Base-by-base conservation (phyloP, 2,113 vertebrate species). In the Odocoileus hemionus region DNA sequence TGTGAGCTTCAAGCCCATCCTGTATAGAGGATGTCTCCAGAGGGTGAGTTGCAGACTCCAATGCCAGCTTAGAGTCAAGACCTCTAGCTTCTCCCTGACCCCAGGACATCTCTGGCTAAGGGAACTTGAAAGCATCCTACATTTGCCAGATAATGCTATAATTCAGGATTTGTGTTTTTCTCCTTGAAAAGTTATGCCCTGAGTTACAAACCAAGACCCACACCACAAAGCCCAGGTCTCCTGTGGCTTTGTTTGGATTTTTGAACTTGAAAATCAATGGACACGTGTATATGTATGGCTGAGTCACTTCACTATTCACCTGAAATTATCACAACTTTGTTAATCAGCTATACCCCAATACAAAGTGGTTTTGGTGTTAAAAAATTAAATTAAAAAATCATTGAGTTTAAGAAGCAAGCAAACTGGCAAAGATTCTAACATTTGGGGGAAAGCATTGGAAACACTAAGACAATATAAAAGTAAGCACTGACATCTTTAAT, bases 211-310 rank as follows among this genome's bases (percentile, higher is more conserved):
- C 54, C 52, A 50, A 89, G 45, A 39, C 8, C 5, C 4, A 39
- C 39, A 10, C 12, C 9, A 14, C 9, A 43, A 82, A 28, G 6
- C 11, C 16, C 11, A 39, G 26, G n/a, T 93, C 70, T 80, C n/a
- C 36, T 47, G 3, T 23, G 61, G 14, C 52, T 88, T 82, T 57
- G 52, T 64, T 60, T 93, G 19, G 36, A 60, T 89, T 89, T 97
- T 78, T 55, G 94, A 14, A 13, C 17, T 92, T 96, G 60, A 86
- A 91, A 96, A 89, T 43, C 67, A 74, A 74, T 74, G 57, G 57
- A 26, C 57, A 58, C 4, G 5, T 12, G 57, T 58, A 26, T 58
- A 58, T 26, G 10, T 26, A 11, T 12, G 67, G 21, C 67, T 74
- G 67, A 39, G 36, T 74, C 67, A 74, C 6, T 74, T 39, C 67